These are phyloP conservation scores for Lepidostoma basale DNA, from an alignment of 1,140 invertebrate genomes.

Conservation along the genomic window DNA sequence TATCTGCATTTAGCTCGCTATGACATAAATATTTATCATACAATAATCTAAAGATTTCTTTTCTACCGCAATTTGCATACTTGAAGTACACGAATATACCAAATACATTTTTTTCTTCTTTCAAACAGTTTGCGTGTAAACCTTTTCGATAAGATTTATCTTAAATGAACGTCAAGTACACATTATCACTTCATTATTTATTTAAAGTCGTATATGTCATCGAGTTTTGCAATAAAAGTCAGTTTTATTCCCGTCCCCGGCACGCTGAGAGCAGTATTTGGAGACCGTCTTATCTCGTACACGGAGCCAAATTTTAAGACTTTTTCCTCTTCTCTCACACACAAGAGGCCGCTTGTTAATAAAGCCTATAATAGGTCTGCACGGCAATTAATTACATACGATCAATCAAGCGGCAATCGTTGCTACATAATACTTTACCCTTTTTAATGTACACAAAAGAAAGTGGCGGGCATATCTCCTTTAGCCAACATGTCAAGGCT, in stretches of 20 bases:
- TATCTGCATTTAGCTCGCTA: too few relatives aligned
- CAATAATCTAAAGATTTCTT: too few relatives aligned
- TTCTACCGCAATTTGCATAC: too few relatives aligned
- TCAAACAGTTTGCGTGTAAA: too few relatives aligned
- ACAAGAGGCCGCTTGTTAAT: too few relatives aligned
- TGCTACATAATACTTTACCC: slow-evolving; percentile 11
- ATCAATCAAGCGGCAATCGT: neutral
- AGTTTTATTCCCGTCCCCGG: neutral
- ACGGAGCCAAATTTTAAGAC: neutral
- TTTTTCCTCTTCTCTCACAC: neutral
- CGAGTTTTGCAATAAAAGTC: neutral
- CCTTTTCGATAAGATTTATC: too few relatives aligned
- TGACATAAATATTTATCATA: too few relatives aligned
- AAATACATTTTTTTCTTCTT: too few relatives aligned
- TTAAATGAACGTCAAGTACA: neutral
- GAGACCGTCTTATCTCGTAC: neutral
- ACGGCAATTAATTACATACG: neutral
- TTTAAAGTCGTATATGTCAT: neutral
- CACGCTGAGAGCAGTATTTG: neutral
- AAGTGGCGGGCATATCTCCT: slow-evolving; percentile 19
- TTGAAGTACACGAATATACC: too few relatives aligned
- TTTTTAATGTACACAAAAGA: slow-evolving; percentile 33
- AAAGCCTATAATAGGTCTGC: too few relatives aligned
- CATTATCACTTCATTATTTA: neutral
- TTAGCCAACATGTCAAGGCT: slow-evolving; percentile 36